A percentile compares a stretch with the other conserved stretches of the same genome.
These are phyloP conservation scores for Sebastes hopkinsi DNA, from an alignment of 2,797 vertebrate genomes.

Conservation along the genomic window DNA sequence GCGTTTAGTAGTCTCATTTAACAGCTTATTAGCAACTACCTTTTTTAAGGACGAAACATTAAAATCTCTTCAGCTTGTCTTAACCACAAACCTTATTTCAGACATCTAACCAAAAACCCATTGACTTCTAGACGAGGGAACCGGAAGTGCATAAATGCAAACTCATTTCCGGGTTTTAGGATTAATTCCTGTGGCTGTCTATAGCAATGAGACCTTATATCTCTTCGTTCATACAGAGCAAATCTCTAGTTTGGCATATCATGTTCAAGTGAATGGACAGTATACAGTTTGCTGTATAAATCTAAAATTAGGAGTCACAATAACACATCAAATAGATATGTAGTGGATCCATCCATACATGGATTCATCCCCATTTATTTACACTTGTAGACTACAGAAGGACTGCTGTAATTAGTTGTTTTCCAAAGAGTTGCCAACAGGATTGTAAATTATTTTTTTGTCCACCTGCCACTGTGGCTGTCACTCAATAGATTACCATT, in stretches of 20 bases:
- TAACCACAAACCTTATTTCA: no score
- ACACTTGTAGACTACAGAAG: neutral
- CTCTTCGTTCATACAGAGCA: neutral
- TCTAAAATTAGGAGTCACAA: neutral
- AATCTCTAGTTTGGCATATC: neutral
- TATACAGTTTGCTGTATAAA: neutral
- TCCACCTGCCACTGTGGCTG: no score
- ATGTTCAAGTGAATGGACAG: neutral
- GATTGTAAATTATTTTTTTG: no score
- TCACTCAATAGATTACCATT: no score
- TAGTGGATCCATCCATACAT: neutral
- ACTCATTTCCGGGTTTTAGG: no score
- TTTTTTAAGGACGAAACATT: neutral
- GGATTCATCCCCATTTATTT: neutral
- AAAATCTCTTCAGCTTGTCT: no score
- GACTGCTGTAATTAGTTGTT: slow-evolving; percentile 15
- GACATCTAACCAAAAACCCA: no score
- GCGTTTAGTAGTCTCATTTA: neutral
- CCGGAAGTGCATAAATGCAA: no score
- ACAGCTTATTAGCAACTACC: fast-evolving
- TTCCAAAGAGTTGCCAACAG: slow-evolving; percentile 3
- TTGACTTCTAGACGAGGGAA: no score
- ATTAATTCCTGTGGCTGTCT: no score
- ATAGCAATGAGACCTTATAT: neutral
- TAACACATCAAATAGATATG: neutral